phyloP scores from a whole-genome alignment of 2,888 invertebrate genomes.

The Plebejus argus region DNA sequence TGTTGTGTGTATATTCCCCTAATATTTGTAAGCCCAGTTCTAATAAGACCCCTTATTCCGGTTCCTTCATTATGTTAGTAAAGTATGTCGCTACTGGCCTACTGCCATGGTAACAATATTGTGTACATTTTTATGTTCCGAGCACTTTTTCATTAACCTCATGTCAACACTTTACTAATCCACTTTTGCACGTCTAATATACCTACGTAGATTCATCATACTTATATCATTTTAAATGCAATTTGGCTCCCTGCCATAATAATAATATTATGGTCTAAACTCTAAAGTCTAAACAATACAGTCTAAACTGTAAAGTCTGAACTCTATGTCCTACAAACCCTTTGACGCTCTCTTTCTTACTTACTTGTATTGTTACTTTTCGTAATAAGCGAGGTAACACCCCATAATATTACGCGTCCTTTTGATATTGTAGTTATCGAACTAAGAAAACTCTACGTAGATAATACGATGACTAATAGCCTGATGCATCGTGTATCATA shows the following conservation, averaged over 20 bases:
- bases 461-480: neutral
- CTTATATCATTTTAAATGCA: neutral
- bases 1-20: neutral
- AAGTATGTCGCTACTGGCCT: neutral
- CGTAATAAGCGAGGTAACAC: too few relatives aligned
- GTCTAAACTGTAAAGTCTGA: too few relatives aligned
- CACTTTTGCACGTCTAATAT: slow-evolving; percentile 12
- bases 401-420: too few relatives aligned
- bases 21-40: neutral
- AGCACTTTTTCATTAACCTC: slow-evolving; percentile 5
- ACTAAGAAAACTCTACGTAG: neutral
- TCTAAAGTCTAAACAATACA: neutral
- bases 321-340: too few relatives aligned
- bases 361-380: too few relatives aligned
- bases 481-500: neutral
- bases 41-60: neutral
- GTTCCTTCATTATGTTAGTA: neutral
- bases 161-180: slow-evolving; percentile 16
- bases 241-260: neutral
- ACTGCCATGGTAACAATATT: neutral
- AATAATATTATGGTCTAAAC: neutral
- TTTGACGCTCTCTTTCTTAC: too few relatives aligned
- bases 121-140: neutral
- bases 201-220: neutral
- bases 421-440: neutral